A percentile compares a stretch with the other conserved stretches of the same genome.
phyloP scores from a whole-genome alignment of 2,113 vertebrate species.

The Lutjanus erythropterus region DNA sequence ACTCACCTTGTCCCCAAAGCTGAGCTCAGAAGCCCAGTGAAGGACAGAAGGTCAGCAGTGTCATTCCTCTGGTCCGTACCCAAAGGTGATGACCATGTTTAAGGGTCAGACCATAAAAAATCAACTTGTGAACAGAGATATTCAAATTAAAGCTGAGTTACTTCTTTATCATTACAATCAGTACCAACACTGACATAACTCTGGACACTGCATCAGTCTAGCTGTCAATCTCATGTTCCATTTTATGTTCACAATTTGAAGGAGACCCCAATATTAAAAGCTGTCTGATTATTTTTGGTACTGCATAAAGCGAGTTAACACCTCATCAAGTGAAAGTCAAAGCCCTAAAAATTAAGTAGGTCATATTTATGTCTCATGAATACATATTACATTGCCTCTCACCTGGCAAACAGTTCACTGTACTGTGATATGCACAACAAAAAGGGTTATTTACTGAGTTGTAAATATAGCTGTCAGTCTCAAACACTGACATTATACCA shows the following conservation, averaged over 20 bases:
- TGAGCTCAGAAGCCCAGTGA: not conserved
- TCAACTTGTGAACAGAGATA: constrained; percentile 8
- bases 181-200: not conserved
- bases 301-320: not conserved
- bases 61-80: not conserved
- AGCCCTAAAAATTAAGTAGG: not conserved
- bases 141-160: not conserved
- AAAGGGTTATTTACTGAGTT: not conserved
- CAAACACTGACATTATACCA: not conserved
- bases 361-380: not conserved
- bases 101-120: constrained; percentile 11
- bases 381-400: no score
- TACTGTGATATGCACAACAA: not conserved
- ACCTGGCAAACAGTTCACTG: not conserved
- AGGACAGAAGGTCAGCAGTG: not conserved
- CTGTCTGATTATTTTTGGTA: not conserved
- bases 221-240: not conserved
- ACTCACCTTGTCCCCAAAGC: no score
- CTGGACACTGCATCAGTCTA: not conserved
- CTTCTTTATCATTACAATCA: not conserved
- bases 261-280: not conserved
- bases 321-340: not conserved
- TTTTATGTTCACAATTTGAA: not conserved
- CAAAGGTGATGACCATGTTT: constrained; percentile 1
- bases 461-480: not conserved